Evolutionary conservation across 2,113 vertebrate genomes (phyloP).

Genomic region (Tringa solitaria): DNA sequence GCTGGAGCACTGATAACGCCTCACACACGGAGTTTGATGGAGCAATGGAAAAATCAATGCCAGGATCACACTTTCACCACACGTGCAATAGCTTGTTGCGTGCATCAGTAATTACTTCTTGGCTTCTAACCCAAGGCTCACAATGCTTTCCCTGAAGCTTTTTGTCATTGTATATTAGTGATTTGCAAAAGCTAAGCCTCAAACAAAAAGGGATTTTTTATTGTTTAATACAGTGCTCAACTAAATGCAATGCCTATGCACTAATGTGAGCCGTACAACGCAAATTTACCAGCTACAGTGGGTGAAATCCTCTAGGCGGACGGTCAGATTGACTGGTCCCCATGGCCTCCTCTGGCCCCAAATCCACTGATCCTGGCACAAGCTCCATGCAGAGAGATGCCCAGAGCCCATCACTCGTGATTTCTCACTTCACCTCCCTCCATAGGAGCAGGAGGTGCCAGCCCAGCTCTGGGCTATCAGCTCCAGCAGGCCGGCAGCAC

Average conservation of each 20-base stretch:
- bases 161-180: neutral
- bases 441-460: neutral
- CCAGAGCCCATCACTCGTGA: neutral
- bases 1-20: neutral
- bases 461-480: neutral
- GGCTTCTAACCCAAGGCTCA: neutral
- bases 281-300: neutral
- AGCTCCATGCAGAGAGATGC: neutral
- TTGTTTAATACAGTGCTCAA: neutral
- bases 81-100: neutral
- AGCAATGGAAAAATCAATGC: conserved; percentile 26
- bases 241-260: neutral
- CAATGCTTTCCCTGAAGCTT: neutral
- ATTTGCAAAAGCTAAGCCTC: neutral
- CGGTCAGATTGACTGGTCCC: neutral
- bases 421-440: neutral
- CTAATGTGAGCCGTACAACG: neutral
- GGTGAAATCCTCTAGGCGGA: neutral
- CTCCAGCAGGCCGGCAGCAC: accelerated
- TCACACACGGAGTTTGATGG: neutral
- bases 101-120: neutral
- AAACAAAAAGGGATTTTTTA: neutral
- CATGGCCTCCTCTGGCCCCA: neutral
- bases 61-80: neutral
- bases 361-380: neutral